Percentiles rank a stretch among this genome's conserved stretches.
phyloP scores from a whole-genome alignment of 92 coral and sea anemone genomes.

The Phenganax stokvisi region DNA sequence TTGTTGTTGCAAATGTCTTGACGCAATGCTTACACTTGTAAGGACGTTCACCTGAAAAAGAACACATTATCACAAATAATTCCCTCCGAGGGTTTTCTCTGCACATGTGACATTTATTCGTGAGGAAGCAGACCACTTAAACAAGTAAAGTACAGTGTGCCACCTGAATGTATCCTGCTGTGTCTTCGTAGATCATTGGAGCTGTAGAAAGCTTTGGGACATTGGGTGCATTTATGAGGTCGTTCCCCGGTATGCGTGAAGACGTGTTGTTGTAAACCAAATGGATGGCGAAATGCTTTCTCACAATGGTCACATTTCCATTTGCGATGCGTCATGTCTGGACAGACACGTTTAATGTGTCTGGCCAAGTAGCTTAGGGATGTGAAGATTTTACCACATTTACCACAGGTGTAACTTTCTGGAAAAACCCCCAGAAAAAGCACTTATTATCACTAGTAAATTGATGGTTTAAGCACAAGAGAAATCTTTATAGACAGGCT shows the following conservation, averaged over 20 bases:
- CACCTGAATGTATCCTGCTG: slow-evolving; percentile 97
- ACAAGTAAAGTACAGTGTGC: background rate
- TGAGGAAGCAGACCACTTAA: no score
- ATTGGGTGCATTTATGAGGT: slow-evolving; percentile 86
- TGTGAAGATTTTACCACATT: slow-evolving; percentile 95
- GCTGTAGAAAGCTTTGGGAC: slow-evolving; percentile 98
- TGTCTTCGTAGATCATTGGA: slow-evolving; percentile 94
- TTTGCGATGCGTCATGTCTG: slow-evolving; percentile 96
- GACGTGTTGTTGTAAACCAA: slow-evolving; percentile 95
- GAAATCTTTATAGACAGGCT: no score
- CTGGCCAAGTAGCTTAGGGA: slow-evolving; percentile 93
- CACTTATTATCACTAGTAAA: background rate
- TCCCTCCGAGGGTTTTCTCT: background rate
- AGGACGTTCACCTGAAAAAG: slow-evolving; percentile 78
- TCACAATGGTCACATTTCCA: slow-evolving; percentile 96
- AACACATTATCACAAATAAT: background rate
- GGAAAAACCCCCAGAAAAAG: slow-evolving; percentile 4
- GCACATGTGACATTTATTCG: background rate
- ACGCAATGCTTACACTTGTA: slow-evolving; percentile 95
- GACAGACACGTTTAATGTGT: slow-evolving; percentile 95
- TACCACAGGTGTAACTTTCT: slow-evolving; percentile 97
- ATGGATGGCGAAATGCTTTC: slow-evolving; percentile 96
- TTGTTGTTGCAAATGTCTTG: slow-evolving; percentile 94
- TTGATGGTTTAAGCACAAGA: background rate
- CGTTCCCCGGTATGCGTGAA: slow-evolving; percentile 99